Base-by-base conservation (phyloP, 2,888 invertebrate species). In the Drosophila setosimentum region DNA sequence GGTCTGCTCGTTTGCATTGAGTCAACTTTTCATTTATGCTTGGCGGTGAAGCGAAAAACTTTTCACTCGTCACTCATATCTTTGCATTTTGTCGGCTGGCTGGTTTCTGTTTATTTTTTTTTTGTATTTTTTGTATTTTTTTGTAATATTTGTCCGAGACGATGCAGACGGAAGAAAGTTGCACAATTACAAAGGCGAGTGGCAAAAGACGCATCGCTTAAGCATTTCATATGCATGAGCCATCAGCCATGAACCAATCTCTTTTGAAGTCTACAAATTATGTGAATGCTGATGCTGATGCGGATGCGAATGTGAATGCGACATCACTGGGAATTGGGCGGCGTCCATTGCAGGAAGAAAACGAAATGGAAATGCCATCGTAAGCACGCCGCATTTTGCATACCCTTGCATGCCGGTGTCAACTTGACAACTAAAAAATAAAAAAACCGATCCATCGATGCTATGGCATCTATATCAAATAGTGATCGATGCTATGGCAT, bases 161-260 rank as follows among this genome's bases (percentile, higher is more conserved):
- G 35, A 24, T 21, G 48, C 27, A 71, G 61, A 42, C 69, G 59
- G 76, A 74, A 71, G 86, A 86, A 83, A 83, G 89, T 75, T 89
- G 86, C 89, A 89, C 87, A 90, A 90, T 76, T 79, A 88, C 87
- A 86, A 86, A 90, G 74, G 69, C 66, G 58, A 37, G 16, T 27
- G 70, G 62, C 60, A 71, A 73, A 76, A 74, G 70, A 49, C 69
- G 70, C 73, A 68, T 67, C 77, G 68, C 29, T 81, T 79, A 71
- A 73, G 79, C 73, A 71, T 80, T 85, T 80, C 61, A 74, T 77
- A 85, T 78, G 83, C 86, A 77, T 81, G 79, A 74, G 75, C 67
- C 78, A 78, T 71, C 78, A 73, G 76, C 79, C 74, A 80, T 76
- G 74, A 77, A 80, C 81, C 80, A 80, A 77, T 80, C 68, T 80